A percentile compares a stretch with the other conserved stretches of the same genome.
phyloP scores from a whole-genome alignment of 35 echinoderm and acorn worm species.

The Acanthaster planci region DNA sequence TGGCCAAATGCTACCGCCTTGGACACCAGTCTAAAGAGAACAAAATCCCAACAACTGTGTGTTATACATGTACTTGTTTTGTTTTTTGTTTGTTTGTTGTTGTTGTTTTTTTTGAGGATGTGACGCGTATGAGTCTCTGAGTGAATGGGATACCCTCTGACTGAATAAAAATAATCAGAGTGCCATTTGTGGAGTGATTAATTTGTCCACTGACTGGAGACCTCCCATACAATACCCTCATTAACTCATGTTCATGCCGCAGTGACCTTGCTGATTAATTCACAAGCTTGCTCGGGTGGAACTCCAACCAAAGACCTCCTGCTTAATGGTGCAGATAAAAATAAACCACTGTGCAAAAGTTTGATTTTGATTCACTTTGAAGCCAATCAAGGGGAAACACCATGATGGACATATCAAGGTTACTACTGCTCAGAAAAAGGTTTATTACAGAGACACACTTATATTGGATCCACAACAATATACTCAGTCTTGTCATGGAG shows the following conservation, averaged over 20 bases:
- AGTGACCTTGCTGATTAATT: too few species aligned
- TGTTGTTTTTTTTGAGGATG: not conserved
- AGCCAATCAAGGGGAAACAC: too few species aligned
- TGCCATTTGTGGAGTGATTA: not conserved
- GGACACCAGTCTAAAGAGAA: not conserved
- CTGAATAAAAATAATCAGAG: slow-evolving; percentile 13
- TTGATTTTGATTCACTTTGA: too few species aligned
- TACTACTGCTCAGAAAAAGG: too few species aligned
- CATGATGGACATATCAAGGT: too few species aligned
- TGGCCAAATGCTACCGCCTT: not conserved
- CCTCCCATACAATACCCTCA: slow-evolving; percentile 3
- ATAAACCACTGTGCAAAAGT: too few species aligned
- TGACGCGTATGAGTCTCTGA: not conserved
- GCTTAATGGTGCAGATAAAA: too few species aligned
- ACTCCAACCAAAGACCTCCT: too few species aligned
- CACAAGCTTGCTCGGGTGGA: too few species aligned
- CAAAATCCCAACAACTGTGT: not conserved
- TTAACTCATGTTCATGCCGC: not conserved
- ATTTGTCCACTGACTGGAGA: not conserved
- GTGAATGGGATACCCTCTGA: not conserved
- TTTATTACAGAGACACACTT: too few species aligned
- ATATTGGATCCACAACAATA: too few species aligned
- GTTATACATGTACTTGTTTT: not conserved
- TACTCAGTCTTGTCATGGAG: too few species aligned
- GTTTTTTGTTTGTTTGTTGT: not conserved